These are phyloP conservation scores for Propithecus deckenii DNA, from an alignment of 2,797 vertebrate species.

Conservation along the genomic window DNA sequence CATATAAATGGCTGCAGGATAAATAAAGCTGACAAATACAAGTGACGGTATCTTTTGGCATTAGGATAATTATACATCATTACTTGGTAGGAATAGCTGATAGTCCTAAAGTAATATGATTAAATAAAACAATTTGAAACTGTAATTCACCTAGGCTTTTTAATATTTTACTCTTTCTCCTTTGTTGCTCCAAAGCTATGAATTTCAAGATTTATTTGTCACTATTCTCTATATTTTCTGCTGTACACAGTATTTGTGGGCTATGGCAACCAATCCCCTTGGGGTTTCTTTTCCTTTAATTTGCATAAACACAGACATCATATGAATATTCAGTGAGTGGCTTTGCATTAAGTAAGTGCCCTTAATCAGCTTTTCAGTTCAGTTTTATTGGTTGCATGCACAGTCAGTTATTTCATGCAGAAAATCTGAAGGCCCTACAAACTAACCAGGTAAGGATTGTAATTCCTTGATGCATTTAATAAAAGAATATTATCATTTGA, in stretches of 20 bases:
- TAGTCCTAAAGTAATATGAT: slow-evolving; percentile 75
- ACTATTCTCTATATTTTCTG: slow-evolving; percentile 78
- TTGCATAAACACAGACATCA: slow-evolving; percentile 98
- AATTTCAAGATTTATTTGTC: slow-evolving; percentile 82
- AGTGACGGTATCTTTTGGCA: slow-evolving; percentile 57
- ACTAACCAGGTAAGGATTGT: slow-evolving; percentile 85
- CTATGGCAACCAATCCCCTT: slow-evolving; percentile 85
- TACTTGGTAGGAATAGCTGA: slow-evolving; percentile 54
- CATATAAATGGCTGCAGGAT: slow-evolving; percentile 58
- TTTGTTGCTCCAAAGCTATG: slow-evolving; percentile 72
- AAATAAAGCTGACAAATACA: slow-evolving; percentile 77
- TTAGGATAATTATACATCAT: slow-evolving; percentile 77
- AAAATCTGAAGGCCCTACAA: slow-evolving; percentile 86
- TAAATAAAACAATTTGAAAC: slow-evolving; percentile 78
- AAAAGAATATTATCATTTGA: slow-evolving; percentile 82
- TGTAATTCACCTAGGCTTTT: slow-evolving; percentile 72
- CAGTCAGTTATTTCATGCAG: slow-evolving; percentile 90
- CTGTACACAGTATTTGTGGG: slow-evolving; percentile 78
- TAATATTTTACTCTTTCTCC: slow-evolving; percentile 74
- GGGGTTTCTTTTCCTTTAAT: slow-evolving; percentile 87
- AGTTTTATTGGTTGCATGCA: slow-evolving; percentile 91
- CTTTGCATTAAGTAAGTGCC: slow-evolving; percentile 92
- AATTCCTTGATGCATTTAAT: slow-evolving; percentile 84
- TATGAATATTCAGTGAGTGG: slow-evolving; percentile 97
- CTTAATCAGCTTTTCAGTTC: slow-evolving; percentile 96